These are phyloP conservation scores for Pseudomugil tenellus DNA, from an alignment of 2,797 vertebrate species.

Conservation along the genomic window DNA sequence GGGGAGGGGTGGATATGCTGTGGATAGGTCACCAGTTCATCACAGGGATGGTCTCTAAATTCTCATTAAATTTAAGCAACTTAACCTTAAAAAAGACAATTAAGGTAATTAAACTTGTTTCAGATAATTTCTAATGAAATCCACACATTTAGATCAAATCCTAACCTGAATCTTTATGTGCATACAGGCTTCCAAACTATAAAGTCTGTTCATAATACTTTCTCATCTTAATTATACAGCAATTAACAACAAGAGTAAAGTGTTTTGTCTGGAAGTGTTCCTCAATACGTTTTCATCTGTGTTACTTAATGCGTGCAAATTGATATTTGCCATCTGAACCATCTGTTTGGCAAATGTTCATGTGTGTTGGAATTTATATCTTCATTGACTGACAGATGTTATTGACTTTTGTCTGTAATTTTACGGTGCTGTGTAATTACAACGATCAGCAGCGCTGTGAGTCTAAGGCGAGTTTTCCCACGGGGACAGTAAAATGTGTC, in stretches of 20 bases:
- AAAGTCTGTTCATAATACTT: neutral
- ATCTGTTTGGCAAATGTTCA: slow-evolving; percentile 3
- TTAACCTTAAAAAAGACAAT: neutral
- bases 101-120: too few species aligned
- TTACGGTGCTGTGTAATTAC: slow-evolving; percentile 2
- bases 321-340: slow-evolving; percentile 7
- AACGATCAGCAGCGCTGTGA: slow-evolving; percentile 5
- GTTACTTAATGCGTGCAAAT: neutral
- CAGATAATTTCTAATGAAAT: neutral
- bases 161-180: neutral
- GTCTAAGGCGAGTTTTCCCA: neutral
- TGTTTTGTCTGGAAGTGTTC: neutral
- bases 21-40: neutral
- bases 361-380: neutral
- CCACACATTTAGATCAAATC: neutral
- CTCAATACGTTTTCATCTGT: neutral
- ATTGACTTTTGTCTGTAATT: neutral
- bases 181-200: neutral
- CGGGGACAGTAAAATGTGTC: slow-evolving; percentile 10
- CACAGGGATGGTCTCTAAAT: neutral
- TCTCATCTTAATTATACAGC: neutral
- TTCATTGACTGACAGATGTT: slow-evolving; percentile 10
- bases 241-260: neutral
- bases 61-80: neutral
- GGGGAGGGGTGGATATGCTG: neutral